Base-by-base conservation (phyloP, 2,113 vertebrate genomes). In the Pleuronectes platessa region DNA sequence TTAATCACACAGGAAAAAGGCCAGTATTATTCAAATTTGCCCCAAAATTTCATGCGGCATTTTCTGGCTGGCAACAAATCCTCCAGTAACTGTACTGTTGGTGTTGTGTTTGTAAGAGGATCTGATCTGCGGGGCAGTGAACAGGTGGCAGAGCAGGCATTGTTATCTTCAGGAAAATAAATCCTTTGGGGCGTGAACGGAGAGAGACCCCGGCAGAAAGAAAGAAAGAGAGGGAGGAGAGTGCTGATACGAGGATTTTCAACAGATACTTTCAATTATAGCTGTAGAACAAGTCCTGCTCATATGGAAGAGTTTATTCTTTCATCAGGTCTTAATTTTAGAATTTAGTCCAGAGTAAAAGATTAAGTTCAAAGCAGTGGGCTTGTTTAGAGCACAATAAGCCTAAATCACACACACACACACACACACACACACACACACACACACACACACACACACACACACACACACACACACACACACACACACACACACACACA, bases 121-220 rank as follows among this genome's bases (percentile, higher is more conserved):
- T 56, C 62, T 67, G 45, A 53, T 37, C 35, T 9, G 35, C 2
- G 9, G 35, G 35, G 35, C 8, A 53, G 54, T 55, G 81, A 79
- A 75, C 71, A 69, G 78, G 78, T 74, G 61, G 63, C 9, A 55
- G 68, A 54, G 62, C 65, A 47, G 66, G 35, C 20, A 31, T 78
- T 81, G 68, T 81, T 76, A 13, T 55, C 58, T 74, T 54, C 3
- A 24, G 40, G 10, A 20, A 66, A 35, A 62, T 1, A 13, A 70
- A 56, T 37, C 13, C 73, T 11, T 37, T 26, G 21, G 55, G 68
- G 66, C 71, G n/a, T 24, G 5, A 31, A 7, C 1, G 31, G 31
- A 31, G 31, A 20, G 62, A 40, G 47, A 71, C 26, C 26, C 17
- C 4, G 55, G 60, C 11, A 78, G 20, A 63, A 9, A 26, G 42